phyloP scores from a whole-genome alignment of 2,888 invertebrate species.

The Megamerina dolium region DNA sequence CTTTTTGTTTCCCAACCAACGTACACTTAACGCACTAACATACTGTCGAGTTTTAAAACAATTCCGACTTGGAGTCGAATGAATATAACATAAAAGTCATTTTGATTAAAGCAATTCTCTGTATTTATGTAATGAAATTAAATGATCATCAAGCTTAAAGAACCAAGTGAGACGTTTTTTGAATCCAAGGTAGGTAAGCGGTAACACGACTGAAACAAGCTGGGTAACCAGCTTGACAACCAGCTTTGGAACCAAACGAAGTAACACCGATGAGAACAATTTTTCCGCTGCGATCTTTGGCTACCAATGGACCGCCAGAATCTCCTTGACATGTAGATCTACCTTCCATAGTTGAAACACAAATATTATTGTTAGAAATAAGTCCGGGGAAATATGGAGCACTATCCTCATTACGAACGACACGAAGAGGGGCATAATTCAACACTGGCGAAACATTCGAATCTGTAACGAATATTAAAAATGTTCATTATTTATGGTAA shows the following conservation, averaged over 20 bases:
- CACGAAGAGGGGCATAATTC: constrained; percentile 33
- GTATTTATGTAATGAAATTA: too few species aligned
- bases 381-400: constrained; percentile 19
- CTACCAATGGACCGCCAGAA: constrained; percentile 40
- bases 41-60: too few species aligned
- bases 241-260: neutral
- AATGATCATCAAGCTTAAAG: too few species aligned
- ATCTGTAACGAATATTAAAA: too few species aligned
- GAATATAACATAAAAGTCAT: too few species aligned
- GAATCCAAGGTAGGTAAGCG: neutral
- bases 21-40: too few species aligned
- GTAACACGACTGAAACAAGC: neutral
- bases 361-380: constrained; percentile 25
- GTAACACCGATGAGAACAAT: neutral
- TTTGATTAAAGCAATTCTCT: too few species aligned
- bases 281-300: neutral
- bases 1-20: too few species aligned
- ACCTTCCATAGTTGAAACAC: constrained; percentile 29
- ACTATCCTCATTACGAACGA: constrained; percentile 40
- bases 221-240: neutral
- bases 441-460: constrained; percentile 40
- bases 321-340: constrained; percentile 37
- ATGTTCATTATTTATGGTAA: too few species aligned
- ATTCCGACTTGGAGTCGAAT: too few species aligned
- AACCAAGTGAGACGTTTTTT: too few species aligned